A percentile compares a stretch with the other conserved stretches of the same genome.
phyloP scores from a whole-genome alignment of 2,888 invertebrate genomes.

The Beris chalybata region DNA sequence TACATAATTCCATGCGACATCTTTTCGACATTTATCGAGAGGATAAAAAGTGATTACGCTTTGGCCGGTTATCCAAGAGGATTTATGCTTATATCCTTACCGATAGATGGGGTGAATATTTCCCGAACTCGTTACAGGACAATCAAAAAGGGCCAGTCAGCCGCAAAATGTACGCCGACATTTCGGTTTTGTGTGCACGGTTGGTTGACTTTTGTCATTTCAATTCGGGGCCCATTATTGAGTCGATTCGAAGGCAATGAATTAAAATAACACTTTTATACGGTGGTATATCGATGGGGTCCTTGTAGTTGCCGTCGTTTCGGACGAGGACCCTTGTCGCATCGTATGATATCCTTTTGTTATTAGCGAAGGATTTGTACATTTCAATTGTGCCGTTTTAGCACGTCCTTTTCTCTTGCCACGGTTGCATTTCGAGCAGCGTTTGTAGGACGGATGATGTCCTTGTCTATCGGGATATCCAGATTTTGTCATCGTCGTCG shows the following conservation, averaged over 20 bases:
- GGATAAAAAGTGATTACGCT: conserved; percentile 15
- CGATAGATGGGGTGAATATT: conserved; percentile 11
- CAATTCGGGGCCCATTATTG: conserved; percentile 2
- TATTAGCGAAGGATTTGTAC: conserved; percentile 19
- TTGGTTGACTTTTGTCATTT: conserved; percentile 29
- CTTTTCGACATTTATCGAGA: conserved; percentile 3
- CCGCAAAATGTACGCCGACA: conserved; percentile 18
- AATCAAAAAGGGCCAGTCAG: conserved; percentile 19
- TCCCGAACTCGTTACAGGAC: conserved; percentile 18
- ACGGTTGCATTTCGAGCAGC: background rate
- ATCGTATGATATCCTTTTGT: background rate
- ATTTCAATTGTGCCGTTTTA: conserved; percentile 2
- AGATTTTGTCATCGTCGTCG: too few species aligned
- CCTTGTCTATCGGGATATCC: too few species aligned
- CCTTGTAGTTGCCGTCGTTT: background rate
- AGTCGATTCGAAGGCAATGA: conserved; percentile 21
- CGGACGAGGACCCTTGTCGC: conserved; percentile 1
- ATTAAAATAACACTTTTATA: conserved; percentile 29
- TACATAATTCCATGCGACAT: background rate
- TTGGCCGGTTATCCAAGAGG: conserved; percentile 1
- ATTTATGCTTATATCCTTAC: conserved; percentile 6
- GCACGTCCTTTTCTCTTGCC: background rate
- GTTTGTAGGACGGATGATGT: too few species aligned
- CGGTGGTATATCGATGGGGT: background rate
- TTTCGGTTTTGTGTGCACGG: conserved; percentile 20